Evolutionary conservation across 2,797 vertebrate species (phyloP), one percentile per base, ranked within the genome.

Genomic region (Heterohyrax brucei): DNA sequence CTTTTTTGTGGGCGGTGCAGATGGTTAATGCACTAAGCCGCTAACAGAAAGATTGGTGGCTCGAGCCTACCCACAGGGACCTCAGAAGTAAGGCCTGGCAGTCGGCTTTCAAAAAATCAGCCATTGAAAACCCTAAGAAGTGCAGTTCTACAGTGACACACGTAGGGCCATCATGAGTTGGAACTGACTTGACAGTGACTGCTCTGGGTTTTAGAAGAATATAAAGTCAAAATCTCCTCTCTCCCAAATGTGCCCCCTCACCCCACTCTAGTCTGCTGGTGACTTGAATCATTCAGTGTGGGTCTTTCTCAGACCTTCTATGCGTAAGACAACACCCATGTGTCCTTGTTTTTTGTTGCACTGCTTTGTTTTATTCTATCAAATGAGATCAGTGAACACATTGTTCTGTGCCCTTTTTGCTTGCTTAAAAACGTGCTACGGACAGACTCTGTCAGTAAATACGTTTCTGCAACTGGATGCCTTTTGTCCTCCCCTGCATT

Each of bases 341-440:
- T 21, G 0, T 61, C 80, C 92, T 87, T 82, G 53, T 77, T 59
- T 81, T 84, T 70, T 79, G 46, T 78, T 75, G 7, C 59, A 61
- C 30, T 59, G 39, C 59, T 85, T 95, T 86, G 73, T 80, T 87
- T 92, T 50, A 26, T 70, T 68, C 87, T 80, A 59, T 77, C 73
- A 82, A 86, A 53, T 18, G 56, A 44, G 33, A 59, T 86, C 84
- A 56, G 0, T n/a, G 81, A 30, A 7, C 19, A 1, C 39, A 59
- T 28, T 92, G 72, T 94, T 83, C 26, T 50, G 0, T 73, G 66
- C 12, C 75, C 87, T 93, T 96, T 92, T 44, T 24, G 62, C 68
- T 85, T 86, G 50, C 33, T 72, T 66, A 76, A 93, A 82, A 95
- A 86, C 78, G 30, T 83, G 46, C 48, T 30, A 18, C n/a, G 18